Base-by-base conservation (phyloP, 2,113 vertebrate species). In the Paramisgurnus dabryanus region DNA sequence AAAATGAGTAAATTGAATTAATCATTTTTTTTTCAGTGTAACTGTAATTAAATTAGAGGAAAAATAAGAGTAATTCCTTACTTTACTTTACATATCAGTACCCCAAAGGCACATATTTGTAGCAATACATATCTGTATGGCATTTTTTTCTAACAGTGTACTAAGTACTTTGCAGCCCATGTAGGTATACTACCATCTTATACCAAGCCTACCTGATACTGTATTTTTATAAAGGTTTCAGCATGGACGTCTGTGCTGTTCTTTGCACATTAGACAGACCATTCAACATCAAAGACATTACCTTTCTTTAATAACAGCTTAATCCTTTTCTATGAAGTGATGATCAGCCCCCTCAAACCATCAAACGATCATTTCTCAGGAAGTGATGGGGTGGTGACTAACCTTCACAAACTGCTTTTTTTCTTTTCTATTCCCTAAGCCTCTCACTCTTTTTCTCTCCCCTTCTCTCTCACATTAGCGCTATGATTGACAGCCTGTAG, bases 401-500 rank as follows among this genome's bases (percentile, higher is more conserved):
- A 53, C 63, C 74, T 77, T 65, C 74, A 66, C 47, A 77, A 77
- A 77, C 74, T 66, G 49, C 60, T 41, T 75, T 76, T 76, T 53
- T 47, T 76, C 47, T 55, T 77, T 77, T 77, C 47, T 55, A 66
- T 77, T 66, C 75, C 47, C 75, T 55, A 67, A 53, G 61, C 60
- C 12, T 63, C 41, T 63, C 72, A 57, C 50, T 17, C 53, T 57
- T 58, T 5, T 15, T 39, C 7, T 39, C 12, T 12, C 41, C n/a
- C 61, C 39, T n/a, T 75, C 80, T 75, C 41, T 60, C 18, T 53
- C 49, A 43, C 55, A 11, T 69, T 79, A 67, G 49, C 47, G 40
- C 13, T 43, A 43, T 81, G 61, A 81, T 34, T 81, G 79, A 81
- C 79, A 67, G 79, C 53, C 27, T 50, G 64, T 49, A 58, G 70